phyloP scores from a whole-genome alignment of 2,888 invertebrate genomes.

The Ceraclea dissimilis region DNA sequence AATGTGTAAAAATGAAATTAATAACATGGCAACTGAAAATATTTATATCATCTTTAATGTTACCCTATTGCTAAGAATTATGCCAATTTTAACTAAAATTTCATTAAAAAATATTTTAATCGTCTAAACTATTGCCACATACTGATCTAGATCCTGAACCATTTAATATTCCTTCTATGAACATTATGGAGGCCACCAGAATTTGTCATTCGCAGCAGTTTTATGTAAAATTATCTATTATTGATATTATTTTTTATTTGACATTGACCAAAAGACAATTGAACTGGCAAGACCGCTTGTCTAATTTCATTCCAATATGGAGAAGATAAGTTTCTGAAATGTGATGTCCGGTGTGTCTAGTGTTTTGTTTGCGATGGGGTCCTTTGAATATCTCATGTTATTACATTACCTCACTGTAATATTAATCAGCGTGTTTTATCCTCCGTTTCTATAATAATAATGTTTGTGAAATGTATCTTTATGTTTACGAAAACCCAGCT shows the following conservation, averaged over 20 bases:
- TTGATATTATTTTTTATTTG: no score
- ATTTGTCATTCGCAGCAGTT: no score
- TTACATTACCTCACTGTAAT: slow-evolving; percentile 12
- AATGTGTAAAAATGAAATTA: not conserved
- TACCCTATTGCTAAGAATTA: not conserved
- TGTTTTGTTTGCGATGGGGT: slow-evolving; percentile 18
- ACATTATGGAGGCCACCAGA: no score
- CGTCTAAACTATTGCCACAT: no score
- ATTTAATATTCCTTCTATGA: no score
- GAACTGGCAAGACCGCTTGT: not conserved
- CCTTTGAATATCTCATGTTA: slow-evolving; percentile 16
- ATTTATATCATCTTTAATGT: not conserved
- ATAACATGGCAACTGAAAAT: not conserved
- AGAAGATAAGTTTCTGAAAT: slow-evolving; percentile 15
- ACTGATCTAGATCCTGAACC: no score
- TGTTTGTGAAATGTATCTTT: slow-evolving; percentile 14
- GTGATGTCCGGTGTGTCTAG: slow-evolving; percentile 19
- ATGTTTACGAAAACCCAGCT: not conserved
- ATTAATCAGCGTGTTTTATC: slow-evolving; percentile 9
- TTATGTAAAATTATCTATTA: no score
- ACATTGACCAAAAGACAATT: no score
- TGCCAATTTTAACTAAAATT: not conserved
- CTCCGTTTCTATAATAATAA: slow-evolving; percentile 7
- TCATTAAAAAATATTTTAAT: no score
- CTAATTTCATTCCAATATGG: slow-evolving; percentile 9